phyloP scores from a whole-genome alignment of 2,797 vertebrate species.

The Chanos chanos region DNA sequence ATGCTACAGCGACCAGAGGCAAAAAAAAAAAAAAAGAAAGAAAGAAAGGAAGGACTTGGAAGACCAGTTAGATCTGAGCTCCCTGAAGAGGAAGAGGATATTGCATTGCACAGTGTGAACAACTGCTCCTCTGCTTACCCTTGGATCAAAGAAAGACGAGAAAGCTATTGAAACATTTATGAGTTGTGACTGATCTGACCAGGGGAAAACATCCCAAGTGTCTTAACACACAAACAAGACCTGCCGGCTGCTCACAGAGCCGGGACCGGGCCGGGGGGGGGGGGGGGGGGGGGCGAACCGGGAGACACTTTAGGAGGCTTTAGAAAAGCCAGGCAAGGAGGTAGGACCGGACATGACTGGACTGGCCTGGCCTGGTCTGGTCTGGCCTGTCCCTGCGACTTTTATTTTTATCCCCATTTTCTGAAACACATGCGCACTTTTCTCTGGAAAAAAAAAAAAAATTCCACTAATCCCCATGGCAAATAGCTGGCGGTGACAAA shows the following conservation, averaged over 20 bases:
- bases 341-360: too few species aligned
- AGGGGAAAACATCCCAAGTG: slow-evolving; percentile 59
- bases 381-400: too few species aligned
- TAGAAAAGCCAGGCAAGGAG: slow-evolving; percentile 1
- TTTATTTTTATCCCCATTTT: slow-evolving; percentile 61
- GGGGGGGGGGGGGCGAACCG: too few species aligned
- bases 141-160: slow-evolving; percentile 57
- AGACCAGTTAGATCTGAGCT: slow-evolving; percentile 40
- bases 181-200: slow-evolving; percentile 62
- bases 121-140: slow-evolving; percentile 52
- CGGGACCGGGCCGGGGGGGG: slow-evolving; percentile 41
- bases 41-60: slow-evolving; percentile 30
- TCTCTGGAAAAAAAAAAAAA: slow-evolving; percentile 53
- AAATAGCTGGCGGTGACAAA: slow-evolving; percentile 80
- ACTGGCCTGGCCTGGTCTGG: too few species aligned
- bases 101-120: slow-evolving; percentile 49
- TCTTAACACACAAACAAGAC: slow-evolving; percentile 52
- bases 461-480: slow-evolving; percentile 52
- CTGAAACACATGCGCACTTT: slow-evolving; percentile 58
- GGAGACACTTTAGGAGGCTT: too few species aligned
- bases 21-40: slow-evolving; percentile 40
- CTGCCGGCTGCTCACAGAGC: slow-evolving; percentile 43
- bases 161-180: slow-evolving; percentile 66
- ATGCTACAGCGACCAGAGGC: neutral
- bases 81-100: slow-evolving; percentile 44